Base-by-base conservation (phyloP, 2,888 invertebrate genomes). In the Podotricha telesiphe region DNA sequence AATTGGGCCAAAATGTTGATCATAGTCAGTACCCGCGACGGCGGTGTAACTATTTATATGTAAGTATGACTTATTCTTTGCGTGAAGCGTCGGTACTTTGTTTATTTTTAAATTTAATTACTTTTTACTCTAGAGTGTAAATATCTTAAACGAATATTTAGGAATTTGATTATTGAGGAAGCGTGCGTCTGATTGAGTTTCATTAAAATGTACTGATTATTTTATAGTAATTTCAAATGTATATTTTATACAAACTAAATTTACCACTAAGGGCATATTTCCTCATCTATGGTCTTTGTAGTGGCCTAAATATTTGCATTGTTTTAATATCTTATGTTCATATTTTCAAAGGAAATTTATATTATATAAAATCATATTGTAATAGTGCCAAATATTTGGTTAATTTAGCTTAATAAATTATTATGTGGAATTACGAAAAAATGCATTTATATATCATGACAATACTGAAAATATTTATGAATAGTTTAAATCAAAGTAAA, bases 201-300 rank as follows among this genome's bases (percentile, higher is more conserved):
- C 83, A 85, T 87, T 89, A 82, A 88, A 91, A 88, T 91, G 91
- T 89, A 92, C 91, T 92, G 91, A 92, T 92, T 92, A 91, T 86
- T 89, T 91, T 88, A 74, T 88, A 90, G 86, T 85, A 82, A 84
- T 86, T 85, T 80, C 82, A 82, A 85, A 79, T 85, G 85, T 88
- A 86, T 88, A 86, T 88, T 86, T 86, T 86, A 83, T 86, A 88
- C 86, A 80, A 85, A 83, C 68, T 80, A 78, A 78, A 75, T 73
- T 77, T 75, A 86, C 88, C 88, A 89, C 88, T 82, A 74, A 80
- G 80, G 82, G 81, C 82, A 85, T 83, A 80, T 82, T 80, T 81
- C 88, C 91, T 91, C 91, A 88, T 90, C 91, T 91, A 91, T 91
- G 89, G 89, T 82, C 76, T 76, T 65, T 47, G 20, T 11, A 28